Evolutionary conservation across 2,888 invertebrate genomes (phyloP).

Genomic region (Philereme vetulata): DNA sequence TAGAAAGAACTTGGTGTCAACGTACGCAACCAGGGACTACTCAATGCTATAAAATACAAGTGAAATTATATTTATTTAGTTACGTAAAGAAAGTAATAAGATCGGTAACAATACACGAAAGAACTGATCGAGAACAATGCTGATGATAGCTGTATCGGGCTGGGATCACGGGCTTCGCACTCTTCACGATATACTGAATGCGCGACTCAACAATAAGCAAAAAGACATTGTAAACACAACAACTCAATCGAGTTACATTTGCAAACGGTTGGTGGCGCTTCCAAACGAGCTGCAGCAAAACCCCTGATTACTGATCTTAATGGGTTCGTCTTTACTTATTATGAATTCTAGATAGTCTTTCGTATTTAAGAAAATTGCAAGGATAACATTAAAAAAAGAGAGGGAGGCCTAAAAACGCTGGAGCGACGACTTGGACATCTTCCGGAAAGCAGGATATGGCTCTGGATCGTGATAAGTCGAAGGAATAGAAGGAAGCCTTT

Average conservation of each 20-base stretch:
- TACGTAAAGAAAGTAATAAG: conserved; percentile 22
- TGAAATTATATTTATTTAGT: conserved; percentile 7
- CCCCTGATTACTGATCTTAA: conserved; percentile 1
- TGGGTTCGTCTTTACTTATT: not conserved
- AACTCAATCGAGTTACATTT: conserved; percentile 2
- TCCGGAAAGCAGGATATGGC: not conserved
- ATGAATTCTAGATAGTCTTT: not conserved
- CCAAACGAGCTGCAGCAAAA: not conserved
- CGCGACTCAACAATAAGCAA: not conserved
- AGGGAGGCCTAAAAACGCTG: not conserved
- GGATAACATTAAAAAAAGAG: not conserved
- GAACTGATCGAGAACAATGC: conserved; percentile 26
- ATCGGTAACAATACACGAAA: conserved; percentile 19
- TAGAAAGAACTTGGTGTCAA: not conserved
- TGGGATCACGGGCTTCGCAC: conserved; percentile 6
- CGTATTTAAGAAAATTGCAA: not conserved
- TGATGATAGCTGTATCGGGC: conserved; percentile 15
- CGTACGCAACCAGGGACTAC: not conserved
- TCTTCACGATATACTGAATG: conserved; percentile 3
- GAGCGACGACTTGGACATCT: too few relatives aligned
- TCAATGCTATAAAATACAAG: conserved; percentile 7
- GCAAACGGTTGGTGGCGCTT: not conserved
- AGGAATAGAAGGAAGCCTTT: too few relatives aligned
- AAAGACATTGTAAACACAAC: conserved; percentile 1
- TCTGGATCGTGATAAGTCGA: not conserved